Base-by-base conservation (phyloP, 1,140 invertebrate species). In the Tigriopus japonicus region DNA sequence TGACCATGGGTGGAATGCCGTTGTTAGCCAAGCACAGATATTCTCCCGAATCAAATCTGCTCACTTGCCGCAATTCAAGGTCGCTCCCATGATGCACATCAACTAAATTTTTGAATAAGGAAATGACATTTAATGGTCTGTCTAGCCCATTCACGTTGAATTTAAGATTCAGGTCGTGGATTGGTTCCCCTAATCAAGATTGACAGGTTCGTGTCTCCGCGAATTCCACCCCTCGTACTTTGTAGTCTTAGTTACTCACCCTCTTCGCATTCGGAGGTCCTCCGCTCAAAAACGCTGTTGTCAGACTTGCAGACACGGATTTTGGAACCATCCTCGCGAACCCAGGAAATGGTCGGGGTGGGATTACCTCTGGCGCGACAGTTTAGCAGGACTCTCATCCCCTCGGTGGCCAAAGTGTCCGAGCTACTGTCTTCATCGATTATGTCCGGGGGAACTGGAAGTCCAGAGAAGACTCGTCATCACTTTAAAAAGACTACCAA, bases 11-110 rank as follows among this genome's bases (percentile, higher is more conserved):
- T 3, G 75, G 76, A 42, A 77, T 72, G 9, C 74, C 73, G 65
- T 77, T 76, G 41, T 69, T 64, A 14, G 87, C 87, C 62, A 91
- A 88, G 71, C 87, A 91, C 41, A 91, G 76, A 73, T 90, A 91
- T 41, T 83, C 84, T 15, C 87, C 87, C 86, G 91, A 91, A 68
- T 89, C 86, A 52, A 92, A 72, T 55, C 88, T 78, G 24, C 86
- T 88, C 65, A 92, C 89, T 64, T 83, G 77, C 1, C 78, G 80
- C 74, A 93, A 82, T 67, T 90, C 86, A 67, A 93, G 70, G 1
- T 80, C 81, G 66, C 86, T 83, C 19, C 86, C 86, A 49, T 49
- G 21, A 49, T 49, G 45, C 2, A 49, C 21, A 6, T 2, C 21
- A 15, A 49, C 51, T 35, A 35, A 35, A 35, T 35, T 5, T 35